Percentiles rank a stretch among this genome's conserved stretches.
phyloP scores from a whole-genome alignment of 92 coral and sea anemone species.

The Desmophyllum pertusum region DNA sequence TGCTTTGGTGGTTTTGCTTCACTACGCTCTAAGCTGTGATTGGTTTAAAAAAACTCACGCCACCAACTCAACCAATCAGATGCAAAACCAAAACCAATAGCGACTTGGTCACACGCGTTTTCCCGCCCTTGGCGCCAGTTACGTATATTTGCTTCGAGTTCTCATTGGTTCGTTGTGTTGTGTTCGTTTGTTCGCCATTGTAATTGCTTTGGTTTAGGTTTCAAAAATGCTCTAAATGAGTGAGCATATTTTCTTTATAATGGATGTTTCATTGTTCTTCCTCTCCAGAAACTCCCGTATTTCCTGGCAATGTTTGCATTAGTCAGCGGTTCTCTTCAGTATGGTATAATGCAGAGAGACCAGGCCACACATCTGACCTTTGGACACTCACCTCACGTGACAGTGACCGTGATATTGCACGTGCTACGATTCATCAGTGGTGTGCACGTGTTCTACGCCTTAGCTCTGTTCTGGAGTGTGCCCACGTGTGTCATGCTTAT shows the following conservation, averaged over 20 bases:
- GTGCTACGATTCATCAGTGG: conserved; percentile 63
- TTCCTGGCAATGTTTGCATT: conserved; percentile 54
- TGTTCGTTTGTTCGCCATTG: too few relatives aligned
- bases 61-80: too few relatives aligned
- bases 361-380: conserved; percentile 72
- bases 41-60: too few relatives aligned
- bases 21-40: too few relatives aligned
- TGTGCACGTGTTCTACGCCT: conserved; percentile 73
- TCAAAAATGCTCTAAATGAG: neutral
- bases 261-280: neutral
- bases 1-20: too few relatives aligned
- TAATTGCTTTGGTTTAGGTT: too few relatives aligned
- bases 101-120: too few relatives aligned
- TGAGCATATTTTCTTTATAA: neutral
- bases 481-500: conserved; percentile 74
- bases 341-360: conserved; percentile 67
- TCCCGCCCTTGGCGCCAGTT: too few relatives aligned
- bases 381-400: conserved; percentile 47
- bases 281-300: conserved; percentile 64
- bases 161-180: too few relatives aligned
- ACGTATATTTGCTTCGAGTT: too few relatives aligned
- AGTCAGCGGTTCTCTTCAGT: conserved; percentile 63
- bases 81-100: too few relatives aligned
- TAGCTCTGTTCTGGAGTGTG: conserved; percentile 75
- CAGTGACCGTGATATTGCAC: conserved; percentile 54